phyloP scores from a whole-genome alignment of 53 echinoderm and acorn worm genomes.

The Zoroaster sp. region DNA sequence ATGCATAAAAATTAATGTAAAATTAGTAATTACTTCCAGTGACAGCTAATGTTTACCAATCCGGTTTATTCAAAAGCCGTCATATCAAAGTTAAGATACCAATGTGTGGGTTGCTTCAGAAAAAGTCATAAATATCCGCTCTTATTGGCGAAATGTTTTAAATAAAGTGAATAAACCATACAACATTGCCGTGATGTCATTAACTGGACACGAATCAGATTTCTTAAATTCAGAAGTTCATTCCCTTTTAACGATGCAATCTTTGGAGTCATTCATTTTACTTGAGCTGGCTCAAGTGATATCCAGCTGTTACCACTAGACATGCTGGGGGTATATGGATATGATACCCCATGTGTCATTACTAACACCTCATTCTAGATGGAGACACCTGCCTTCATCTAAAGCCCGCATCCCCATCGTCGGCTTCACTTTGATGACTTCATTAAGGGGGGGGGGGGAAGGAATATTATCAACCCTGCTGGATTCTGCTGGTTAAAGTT shows the following conservation, averaged over 20 bases:
- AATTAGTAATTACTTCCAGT: too few relatives aligned
- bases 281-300: not conserved
- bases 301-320: not conserved
- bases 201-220: not conserved
- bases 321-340: not conserved
- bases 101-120: too few relatives aligned
- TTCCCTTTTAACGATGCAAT: not conserved
- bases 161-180: too few relatives aligned
- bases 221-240: not conserved
- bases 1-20: too few relatives aligned
- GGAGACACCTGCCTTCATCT: conserved; percentile 20
- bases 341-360: not conserved
- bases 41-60: too few relatives aligned
- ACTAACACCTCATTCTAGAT: not conserved
- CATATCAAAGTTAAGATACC: too few relatives aligned
- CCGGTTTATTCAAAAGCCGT: too few relatives aligned
- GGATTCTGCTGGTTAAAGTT: not conserved
- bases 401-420: not conserved
- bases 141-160: too few relatives aligned
- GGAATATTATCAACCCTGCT: not conserved
- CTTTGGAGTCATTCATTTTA: not conserved
- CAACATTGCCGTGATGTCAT: too few relatives aligned
- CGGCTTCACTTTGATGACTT: conserved; percentile 45
- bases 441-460: not conserved
- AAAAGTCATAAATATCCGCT: too few relatives aligned